phyloP scores from a whole-genome alignment of 2,888 invertebrate species.

The Teleiodes luculella region DNA sequence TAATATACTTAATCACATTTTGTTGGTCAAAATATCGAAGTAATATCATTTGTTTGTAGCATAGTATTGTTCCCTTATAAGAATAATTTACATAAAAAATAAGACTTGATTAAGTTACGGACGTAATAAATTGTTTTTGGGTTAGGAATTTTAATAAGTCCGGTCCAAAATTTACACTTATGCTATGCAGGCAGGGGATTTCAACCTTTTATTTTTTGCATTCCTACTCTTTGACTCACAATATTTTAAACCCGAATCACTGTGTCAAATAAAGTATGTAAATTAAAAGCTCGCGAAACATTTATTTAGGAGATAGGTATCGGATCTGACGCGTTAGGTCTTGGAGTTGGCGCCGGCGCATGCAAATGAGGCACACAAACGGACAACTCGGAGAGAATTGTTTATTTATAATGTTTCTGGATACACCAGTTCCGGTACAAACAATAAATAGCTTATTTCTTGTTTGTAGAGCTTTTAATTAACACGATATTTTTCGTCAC shows the following conservation, averaged over 20 bases:
- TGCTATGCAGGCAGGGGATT: background rate
- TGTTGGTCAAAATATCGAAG: too few species aligned
- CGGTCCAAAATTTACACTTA: constrained; percentile 3
- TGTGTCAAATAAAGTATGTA: constrained; percentile 10
- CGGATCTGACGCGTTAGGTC: constrained; percentile 13
- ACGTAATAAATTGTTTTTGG: constrained; percentile 1
- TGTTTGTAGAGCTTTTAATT: too few species aligned
- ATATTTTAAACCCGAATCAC: background rate
- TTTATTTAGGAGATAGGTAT: constrained; percentile 11
- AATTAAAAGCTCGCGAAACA: constrained; percentile 17
- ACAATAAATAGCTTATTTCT: too few species aligned
- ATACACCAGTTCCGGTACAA: too few species aligned
- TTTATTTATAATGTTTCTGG: too few species aligned
- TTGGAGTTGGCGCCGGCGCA: constrained; percentile 11
- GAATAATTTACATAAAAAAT: background rate
- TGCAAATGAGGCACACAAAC: constrained; percentile 9
- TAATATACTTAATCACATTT: too few species aligned
- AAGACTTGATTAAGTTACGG: constrained; percentile 5
- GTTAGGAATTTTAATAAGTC: constrained; percentile 2
- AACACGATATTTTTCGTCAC: too few species aligned
- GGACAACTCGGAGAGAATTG: background rate
- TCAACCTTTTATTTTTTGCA: background rate
- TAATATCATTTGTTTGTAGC: too few species aligned
- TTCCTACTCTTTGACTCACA: background rate
- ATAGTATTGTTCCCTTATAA: too few species aligned